phyloP scores from a whole-genome alignment of 2,888 invertebrate genomes.

The Arrhopalites spinosus region DNA sequence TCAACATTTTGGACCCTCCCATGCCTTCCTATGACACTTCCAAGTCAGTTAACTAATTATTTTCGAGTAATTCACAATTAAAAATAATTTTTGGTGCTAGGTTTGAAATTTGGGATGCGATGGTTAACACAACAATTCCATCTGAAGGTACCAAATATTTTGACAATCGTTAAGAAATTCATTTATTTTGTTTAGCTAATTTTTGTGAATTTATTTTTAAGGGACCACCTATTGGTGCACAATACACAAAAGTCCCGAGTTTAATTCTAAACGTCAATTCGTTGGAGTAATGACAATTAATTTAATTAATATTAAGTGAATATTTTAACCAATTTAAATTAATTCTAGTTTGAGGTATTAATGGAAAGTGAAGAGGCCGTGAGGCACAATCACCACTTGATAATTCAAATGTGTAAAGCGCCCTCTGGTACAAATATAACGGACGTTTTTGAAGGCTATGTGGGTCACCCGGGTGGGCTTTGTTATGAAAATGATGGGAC shows the following conservation, averaged over 20 bases:
- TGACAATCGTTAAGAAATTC: too few relatives aligned
- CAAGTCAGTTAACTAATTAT: neutral
- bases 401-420: neutral
- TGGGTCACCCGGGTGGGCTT: slow-evolving; percentile 1
- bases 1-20: slow-evolving; percentile 36
- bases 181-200: too few relatives aligned
- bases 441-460: neutral
- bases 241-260: slow-evolving; percentile 5
- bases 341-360: slow-evolving; percentile 10
- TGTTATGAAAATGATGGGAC: neutral
- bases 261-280: neutral
- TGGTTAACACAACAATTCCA: slow-evolving; percentile 2
- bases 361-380: neutral
- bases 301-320: too few relatives aligned
- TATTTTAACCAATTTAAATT: too few relatives aligned
- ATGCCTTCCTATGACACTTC: slow-evolving; percentile 9
- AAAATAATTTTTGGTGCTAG: too few relatives aligned
- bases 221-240: slow-evolving; percentile 13
- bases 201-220: too few relatives aligned
- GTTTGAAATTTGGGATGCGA: slow-evolving; percentile 13
- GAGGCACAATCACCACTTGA: slow-evolving; percentile 2
- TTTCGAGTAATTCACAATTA: too few relatives aligned
- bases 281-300: slow-evolving; percentile 7
- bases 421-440: neutral
- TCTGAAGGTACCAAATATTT: neutral